A percentile compares a stretch with the other conserved stretches of the same genome.
Conservation (phyloP, 1,140 invertebrate genomes). For the Laupala kohalensis region DNA sequence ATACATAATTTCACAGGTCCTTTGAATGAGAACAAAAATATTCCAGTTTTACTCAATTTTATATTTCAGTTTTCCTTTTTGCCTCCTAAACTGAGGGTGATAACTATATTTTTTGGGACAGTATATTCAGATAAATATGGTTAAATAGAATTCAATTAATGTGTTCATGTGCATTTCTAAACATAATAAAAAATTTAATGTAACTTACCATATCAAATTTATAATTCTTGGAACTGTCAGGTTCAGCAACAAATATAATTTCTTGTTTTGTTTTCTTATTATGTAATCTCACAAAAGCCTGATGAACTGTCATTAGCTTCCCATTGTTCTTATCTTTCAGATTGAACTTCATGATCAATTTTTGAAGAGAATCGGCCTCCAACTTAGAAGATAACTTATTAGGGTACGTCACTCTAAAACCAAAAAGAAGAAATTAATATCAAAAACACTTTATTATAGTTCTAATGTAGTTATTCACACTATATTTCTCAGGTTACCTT, state of each 20-base stretch:
- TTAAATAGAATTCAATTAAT: neutral
- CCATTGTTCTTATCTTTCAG: constrained; percentile 58
- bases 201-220: constrained; percentile 75
- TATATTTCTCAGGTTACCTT: no score
- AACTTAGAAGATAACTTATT: constrained; percentile 51
- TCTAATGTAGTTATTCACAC: no score
- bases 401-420: constrained; percentile 49
- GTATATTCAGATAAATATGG: no score
- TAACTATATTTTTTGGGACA: no score
- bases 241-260: constrained; percentile 85
- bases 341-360: constrained; percentile 69
- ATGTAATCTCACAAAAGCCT: constrained; percentile 77
- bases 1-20: no score
- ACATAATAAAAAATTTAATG: neutral
- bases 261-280: constrained; percentile 55
- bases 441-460: no score
- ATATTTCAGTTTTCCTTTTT: no score
- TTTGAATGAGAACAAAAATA: no score
- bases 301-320: constrained; percentile 67
- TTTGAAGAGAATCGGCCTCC: constrained; percentile 80
- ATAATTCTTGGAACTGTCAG: constrained; percentile 68
- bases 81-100: no score
- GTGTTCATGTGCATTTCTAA: neutral
- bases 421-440: neutral
- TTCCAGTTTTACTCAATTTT: no score